Evolutionary conservation across 2,888 invertebrate genomes (phyloP).

Genomic region (Idaea biselata): DNA sequence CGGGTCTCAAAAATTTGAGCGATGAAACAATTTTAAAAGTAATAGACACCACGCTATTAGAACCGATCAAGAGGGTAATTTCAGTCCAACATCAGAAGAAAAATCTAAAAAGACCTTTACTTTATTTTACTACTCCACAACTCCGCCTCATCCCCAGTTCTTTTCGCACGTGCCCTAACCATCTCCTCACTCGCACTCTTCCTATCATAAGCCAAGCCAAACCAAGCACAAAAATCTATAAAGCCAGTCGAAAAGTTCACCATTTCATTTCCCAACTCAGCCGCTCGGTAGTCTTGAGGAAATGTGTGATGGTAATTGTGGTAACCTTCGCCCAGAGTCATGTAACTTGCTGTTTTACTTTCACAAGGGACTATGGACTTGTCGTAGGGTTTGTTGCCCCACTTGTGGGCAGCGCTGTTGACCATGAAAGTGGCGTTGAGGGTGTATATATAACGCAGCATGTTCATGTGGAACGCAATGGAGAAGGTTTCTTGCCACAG

Average conservation of each 20-base stretch:
- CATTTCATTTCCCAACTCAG: slow-evolving; percentile 41
- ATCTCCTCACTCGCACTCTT: slow-evolving; percentile 38
- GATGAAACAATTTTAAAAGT: no score
- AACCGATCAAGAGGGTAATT: no score
- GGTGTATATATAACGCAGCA: slow-evolving; percentile 12
- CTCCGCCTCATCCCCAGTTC: slow-evolving; percentile 44
- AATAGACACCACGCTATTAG: no score
- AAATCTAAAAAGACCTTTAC: neutral
- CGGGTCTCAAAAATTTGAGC: no score
- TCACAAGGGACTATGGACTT: slow-evolving; percentile 33
- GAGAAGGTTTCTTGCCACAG: slow-evolving; percentile 11
- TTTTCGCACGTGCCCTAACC: slow-evolving; percentile 27
- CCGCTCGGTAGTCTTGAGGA: slow-evolving; percentile 41
- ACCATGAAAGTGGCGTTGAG: slow-evolving; percentile 71
- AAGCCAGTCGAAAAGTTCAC: slow-evolving; percentile 45
- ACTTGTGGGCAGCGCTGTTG: slow-evolving; percentile 82
- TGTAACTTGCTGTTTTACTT: slow-evolving; percentile 13
- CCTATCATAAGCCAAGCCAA: slow-evolving; percentile 60
- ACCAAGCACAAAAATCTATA: slow-evolving; percentile 48
- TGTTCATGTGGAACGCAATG: slow-evolving; percentile 12
- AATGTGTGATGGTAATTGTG: slow-evolving; percentile 46
- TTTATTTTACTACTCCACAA: no score
- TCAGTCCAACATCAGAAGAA: no score
- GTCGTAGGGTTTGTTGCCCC: slow-evolving; percentile 67
- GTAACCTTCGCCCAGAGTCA: slow-evolving; percentile 38